Conservation (phyloP, 2,888 invertebrate genomes). For the Sabatieria punctata region DNA sequence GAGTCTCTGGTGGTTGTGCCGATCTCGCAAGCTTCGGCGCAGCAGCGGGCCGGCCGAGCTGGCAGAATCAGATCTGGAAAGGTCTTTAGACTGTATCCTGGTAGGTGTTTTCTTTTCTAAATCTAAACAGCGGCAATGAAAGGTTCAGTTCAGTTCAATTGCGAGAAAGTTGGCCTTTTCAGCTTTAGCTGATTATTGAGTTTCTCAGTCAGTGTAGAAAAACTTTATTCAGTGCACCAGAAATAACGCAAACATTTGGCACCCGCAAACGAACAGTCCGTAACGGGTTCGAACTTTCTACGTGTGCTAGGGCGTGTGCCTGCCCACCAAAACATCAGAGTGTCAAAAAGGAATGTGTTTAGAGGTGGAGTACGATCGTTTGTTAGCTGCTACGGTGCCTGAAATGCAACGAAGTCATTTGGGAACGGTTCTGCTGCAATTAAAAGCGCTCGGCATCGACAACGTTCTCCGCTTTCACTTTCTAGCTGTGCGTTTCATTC, state of each 20-base stretch:
- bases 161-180: too few species aligned
- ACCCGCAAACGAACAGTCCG: too few species aligned
- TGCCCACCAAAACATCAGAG: too few species aligned
- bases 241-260: too few species aligned
- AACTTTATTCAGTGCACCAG: too few species aligned
- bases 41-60: constrained; percentile 77
- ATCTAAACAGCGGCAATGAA: too few species aligned
- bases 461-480: constrained; percentile 79
- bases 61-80: constrained; percentile 68
- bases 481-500: constrained; percentile 47
- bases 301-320: too few species aligned
- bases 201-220: too few species aligned
- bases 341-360: too few species aligned
- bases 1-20: constrained; percentile 45
- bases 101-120: constrained; percentile 11
- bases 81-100: constrained; percentile 45
- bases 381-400: constrained; percentile 58
- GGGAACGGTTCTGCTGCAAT: constrained; percentile 60
- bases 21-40: constrained; percentile 66
- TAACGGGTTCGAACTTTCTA: too few species aligned
- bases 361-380: constrained; percentile 53
- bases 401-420: constrained; percentile 82
- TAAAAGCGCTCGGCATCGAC: constrained; percentile 82
- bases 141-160: too few species aligned
- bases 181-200: too few species aligned